Conservation (phyloP, 2,113 vertebrate genomes). For the Pampusana beccarii region DNA sequence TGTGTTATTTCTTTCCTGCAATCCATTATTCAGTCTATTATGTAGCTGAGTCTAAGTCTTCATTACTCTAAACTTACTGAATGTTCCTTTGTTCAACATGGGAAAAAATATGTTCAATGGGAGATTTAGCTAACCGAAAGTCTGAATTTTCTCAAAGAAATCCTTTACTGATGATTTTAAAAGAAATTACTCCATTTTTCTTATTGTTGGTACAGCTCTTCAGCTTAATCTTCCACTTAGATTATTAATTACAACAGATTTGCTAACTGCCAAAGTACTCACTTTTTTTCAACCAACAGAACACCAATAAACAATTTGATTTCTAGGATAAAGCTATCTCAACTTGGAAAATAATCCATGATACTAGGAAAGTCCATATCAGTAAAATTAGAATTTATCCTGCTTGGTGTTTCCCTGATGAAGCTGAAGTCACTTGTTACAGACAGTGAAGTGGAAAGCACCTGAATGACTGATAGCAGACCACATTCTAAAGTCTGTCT, state of each 20-base stretch:
- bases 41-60: too few relatives aligned
- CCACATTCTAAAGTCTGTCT: background rate
- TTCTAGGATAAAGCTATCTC: background rate
- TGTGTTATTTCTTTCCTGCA: too few relatives aligned
- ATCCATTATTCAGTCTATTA: too few relatives aligned
- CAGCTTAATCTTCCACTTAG: background rate
- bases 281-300: background rate
- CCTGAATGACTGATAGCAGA: background rate
- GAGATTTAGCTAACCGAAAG: background rate
- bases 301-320: background rate
- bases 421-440: rapidly evolving
- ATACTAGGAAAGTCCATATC: background rate
- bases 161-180: background rate
- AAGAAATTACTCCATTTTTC: background rate
- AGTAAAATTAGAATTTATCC: background rate
- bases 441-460: background rate
- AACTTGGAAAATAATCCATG: background rate
- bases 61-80: rapidly evolving
- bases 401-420: background rate
- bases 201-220: background rate
- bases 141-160: background rate
- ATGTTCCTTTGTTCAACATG: rapidly evolving
- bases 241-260: background rate
- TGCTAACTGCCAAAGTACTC: background rate
- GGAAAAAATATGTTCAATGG: background rate